These are phyloP conservation scores for Nasonovia ribisnigri DNA, from an alignment of 2,888 invertebrate genomes.

Conservation along the genomic window DNA sequence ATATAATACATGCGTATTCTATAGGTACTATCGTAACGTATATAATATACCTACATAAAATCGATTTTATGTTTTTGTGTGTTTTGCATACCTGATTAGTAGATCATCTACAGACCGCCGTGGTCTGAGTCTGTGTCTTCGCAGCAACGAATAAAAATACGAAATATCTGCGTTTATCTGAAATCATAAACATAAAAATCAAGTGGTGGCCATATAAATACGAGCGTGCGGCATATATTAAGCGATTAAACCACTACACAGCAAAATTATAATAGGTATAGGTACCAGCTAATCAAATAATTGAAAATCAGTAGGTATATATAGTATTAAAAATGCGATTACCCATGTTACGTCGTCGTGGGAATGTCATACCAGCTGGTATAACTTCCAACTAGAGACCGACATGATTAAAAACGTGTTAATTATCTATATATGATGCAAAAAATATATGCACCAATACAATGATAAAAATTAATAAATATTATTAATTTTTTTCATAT, in stretches of 20 bases:
- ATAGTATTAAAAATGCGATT: background rate
- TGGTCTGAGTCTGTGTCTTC: conserved; percentile 36
- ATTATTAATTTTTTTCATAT: background rate
- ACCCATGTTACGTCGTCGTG: background rate
- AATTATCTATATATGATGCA: background rate
- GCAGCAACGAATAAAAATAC: conserved; percentile 27
- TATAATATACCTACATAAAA: background rate
- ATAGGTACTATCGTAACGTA: background rate
- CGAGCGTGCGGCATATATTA: background rate
- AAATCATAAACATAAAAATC: conserved; percentile 51
- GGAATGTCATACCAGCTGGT: background rate
- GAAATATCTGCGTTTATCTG: conserved; percentile 29
- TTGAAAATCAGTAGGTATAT: conserved; percentile 3
- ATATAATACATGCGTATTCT: background rate
- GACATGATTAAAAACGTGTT: background rate
- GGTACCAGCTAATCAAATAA: conserved; percentile 7
- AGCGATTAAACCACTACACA: background rate
- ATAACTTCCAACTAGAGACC: background rate
- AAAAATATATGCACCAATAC: background rate
- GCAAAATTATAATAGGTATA: background rate
- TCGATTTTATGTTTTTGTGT: conserved; percentile 5
- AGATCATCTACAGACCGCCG: conserved; percentile 61
- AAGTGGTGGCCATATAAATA: background rate
- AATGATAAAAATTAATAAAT: background rate
- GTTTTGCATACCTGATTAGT: conserved; percentile 64